phyloP scores from a whole-genome alignment of 2,113 vertebrate genomes.

The Diphyllodes magnificus region DNA sequence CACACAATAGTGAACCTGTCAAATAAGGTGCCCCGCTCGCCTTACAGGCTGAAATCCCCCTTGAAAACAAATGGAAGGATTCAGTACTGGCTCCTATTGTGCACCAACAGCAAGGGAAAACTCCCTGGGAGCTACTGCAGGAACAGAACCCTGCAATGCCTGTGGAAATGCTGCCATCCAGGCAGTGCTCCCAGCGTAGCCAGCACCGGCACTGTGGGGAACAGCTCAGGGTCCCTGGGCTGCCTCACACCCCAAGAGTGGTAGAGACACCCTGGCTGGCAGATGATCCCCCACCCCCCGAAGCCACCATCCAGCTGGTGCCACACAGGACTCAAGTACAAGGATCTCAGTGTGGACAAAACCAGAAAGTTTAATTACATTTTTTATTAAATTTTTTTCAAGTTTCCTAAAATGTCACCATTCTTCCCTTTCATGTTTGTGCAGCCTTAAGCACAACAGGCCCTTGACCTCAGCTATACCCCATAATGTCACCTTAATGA shows the following conservation, averaged over 20 bases:
- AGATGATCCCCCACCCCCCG: not conserved
- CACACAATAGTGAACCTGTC: not conserved
- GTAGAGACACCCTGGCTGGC: not conserved
- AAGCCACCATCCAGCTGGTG: not conserved
- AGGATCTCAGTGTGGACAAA: not conserved
- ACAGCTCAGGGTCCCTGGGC: accelerated
- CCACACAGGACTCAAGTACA: not conserved
- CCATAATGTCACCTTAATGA: not conserved
- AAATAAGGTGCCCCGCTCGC: not conserved
- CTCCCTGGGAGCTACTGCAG: not conserved
- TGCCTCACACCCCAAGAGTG: not conserved
- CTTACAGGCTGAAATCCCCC: not conserved
- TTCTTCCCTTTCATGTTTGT: not conserved
- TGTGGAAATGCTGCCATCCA: not conserved
- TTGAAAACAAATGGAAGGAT: not conserved
- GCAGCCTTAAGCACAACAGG: not conserved
- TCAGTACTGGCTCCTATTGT: not conserved
- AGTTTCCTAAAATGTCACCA: not conserved
- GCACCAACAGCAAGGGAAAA: not conserved
- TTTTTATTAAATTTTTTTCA: not conserved
- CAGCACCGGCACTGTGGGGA: not conserved
- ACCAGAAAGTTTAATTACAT: not conserved
- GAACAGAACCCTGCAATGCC: accelerated
- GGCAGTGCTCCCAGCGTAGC: not conserved
- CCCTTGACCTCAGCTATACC: not conserved